phyloP scores from a whole-genome alignment of 2,888 invertebrate genomes.

The Cryptus armator region DNA sequence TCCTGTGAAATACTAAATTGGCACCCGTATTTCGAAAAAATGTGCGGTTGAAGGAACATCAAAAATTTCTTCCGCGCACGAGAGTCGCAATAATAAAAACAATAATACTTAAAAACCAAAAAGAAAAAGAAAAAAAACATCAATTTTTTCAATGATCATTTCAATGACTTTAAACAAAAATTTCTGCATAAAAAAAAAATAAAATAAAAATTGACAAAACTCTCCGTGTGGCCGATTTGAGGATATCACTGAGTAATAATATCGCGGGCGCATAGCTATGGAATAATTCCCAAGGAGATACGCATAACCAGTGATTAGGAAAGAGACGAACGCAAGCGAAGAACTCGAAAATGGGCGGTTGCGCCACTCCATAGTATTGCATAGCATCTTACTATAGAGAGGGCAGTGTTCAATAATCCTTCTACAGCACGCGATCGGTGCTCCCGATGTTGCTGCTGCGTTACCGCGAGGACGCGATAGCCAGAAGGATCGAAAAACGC shows the following conservation, averaged over 20 bases:
- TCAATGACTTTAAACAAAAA: neutral
- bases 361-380: slow-evolving; percentile 28
- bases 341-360: slow-evolving; percentile 67
- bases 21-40: slow-evolving; percentile 37
- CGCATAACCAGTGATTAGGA: slow-evolving; percentile 65
- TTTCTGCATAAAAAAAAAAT: neutral
- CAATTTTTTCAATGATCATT: neutral
- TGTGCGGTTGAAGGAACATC: neutral
- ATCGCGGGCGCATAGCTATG: slow-evolving; percentile 11
- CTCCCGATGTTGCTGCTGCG: slow-evolving; percentile 47
- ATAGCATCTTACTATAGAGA: neutral
- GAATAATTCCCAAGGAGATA: slow-evolving; percentile 44
- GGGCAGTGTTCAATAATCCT: slow-evolving; percentile 65
- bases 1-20: slow-evolving; percentile 63
- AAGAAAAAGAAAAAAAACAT: neutral
- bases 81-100: neutral
- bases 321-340: slow-evolving; percentile 53
- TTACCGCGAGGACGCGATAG: slow-evolving; percentile 30
- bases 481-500: slow-evolving; percentile 50
- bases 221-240: neutral
- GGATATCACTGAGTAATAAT: slow-evolving; percentile 37
- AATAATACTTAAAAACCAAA: neutral
- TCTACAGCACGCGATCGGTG: slow-evolving; percentile 65
- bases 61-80: neutral
- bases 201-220: neutral